Evolutionary conservation across 2,888 invertebrate genomes (phyloP), one percentile per base, ranked within the genome.

Genomic region (Operophtera brumata): DNA sequence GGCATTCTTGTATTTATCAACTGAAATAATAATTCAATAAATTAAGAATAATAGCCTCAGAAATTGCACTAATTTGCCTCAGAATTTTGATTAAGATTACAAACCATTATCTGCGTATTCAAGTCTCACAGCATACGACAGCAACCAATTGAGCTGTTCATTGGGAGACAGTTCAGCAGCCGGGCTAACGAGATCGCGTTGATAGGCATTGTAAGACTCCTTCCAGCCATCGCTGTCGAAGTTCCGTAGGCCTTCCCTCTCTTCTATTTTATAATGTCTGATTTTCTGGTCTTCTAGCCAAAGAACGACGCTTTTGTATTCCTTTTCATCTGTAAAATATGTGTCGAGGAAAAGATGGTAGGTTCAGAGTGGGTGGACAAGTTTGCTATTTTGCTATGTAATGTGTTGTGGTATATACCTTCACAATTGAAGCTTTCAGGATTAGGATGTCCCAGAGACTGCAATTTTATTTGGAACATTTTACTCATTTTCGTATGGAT

Each of bases 201-300:
- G 93, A 77, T 97, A 98, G 67, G 93, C 91, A 26, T 91, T 82
- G 75, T 94, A 97, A 0, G 92, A 91, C 56, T 92, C 90, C 35
- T 91, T 88, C 98, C 98, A 98, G 45, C 91, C 82, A 9, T 93
- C 92, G 32, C 91, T 87, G 3, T 91, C 90, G 1, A 94, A 91
- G 64, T 94, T 92, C 39, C 96, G 91, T n/a, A 99, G 80, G 0
- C 88, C 91, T 62, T 92, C 93, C 9, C 97, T 91, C 61, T 96
- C 95, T 74, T 97, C 96, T 52, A 96, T 94, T 75, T 94, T 94
- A 67, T 96, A 97, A 65, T 94, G 94, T 9, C 97, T 93, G 64
- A 99, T 97, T 84, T 96, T 97, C 79, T 97, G 97, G 75, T 97
- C 96, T 84, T 99, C 99, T 49, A 99, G 78, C 99, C 98, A 99